A percentile compares a stretch with the other conserved stretches of the same genome.
Conservation (phyloP, 2,113 vertebrate genomes). For the Erinaceus europaeus region DNA sequence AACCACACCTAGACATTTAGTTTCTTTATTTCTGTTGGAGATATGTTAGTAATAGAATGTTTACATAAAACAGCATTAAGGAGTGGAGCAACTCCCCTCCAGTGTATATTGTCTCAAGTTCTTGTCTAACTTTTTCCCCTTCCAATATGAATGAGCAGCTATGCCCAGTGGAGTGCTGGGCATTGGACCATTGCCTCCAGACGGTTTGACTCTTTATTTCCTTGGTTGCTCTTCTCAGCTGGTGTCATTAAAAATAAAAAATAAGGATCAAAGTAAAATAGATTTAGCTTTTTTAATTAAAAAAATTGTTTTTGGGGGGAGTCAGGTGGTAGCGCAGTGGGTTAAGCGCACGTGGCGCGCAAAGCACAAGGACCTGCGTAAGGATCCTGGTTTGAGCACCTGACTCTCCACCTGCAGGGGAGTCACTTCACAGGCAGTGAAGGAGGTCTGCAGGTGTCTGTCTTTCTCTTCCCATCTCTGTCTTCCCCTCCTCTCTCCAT, state of each 20-base stretch:
- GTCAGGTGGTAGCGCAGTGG: no score
- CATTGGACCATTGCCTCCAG: background rate
- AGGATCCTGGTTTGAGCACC: no score
- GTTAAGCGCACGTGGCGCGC: no score
- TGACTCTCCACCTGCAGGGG: no score
- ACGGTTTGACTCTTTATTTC: background rate
- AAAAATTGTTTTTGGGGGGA: no score
- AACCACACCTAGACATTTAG: background rate
- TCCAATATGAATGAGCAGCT: background rate
- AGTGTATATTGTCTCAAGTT: conserved; percentile 14
- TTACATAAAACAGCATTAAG: background rate
- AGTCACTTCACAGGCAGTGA: no score
- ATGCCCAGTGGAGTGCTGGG: background rate
- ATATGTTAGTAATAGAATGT: background rate
- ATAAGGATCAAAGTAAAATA: background rate
- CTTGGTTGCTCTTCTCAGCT: background rate
- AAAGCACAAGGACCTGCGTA: no score
- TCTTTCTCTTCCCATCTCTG: no score
- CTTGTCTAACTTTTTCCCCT: background rate
- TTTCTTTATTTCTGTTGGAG: background rate
- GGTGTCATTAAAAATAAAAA: conserved; percentile 18
- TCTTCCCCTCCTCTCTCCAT: no score
- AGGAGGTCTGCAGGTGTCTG: no score
- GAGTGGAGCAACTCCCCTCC: background rate
- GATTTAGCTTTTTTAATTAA: no score